Evolutionary conservation across 2,797 vertebrate species (phyloP).

Genomic region (Gambelia wislizenii): DNA sequence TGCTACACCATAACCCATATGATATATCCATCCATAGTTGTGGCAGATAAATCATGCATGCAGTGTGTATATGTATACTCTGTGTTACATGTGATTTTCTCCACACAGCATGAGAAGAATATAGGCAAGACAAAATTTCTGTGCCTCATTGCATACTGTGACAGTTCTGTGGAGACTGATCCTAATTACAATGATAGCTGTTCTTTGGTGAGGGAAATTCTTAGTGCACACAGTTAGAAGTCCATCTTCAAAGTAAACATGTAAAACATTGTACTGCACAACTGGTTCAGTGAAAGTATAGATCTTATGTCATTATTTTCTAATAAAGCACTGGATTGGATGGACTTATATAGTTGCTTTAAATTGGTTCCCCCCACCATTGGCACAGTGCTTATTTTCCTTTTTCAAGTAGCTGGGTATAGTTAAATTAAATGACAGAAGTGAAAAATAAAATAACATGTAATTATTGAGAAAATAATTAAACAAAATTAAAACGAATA

Average conservation of each 20-base stretch:
- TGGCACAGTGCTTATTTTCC: neutral
- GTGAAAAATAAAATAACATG: constrained; percentile 3
- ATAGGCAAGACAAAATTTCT: neutral
- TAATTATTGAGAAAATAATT: neutral
- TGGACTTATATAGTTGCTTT: neutral
- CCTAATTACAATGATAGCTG: neutral
- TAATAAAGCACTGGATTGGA: neutral
- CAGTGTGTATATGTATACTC: neutral
- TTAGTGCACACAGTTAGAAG: neutral
- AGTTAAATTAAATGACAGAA: neutral
- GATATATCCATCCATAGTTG: neutral
- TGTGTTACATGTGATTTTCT: neutral
- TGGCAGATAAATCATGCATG: neutral
- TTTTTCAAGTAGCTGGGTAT: neutral
- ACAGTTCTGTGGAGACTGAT: neutral
- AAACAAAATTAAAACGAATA: neutral
- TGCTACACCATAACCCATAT: neutral
- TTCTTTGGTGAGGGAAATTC: neutral
- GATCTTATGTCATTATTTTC: neutral
- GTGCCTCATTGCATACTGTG: neutral
- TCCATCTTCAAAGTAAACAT: neutral
- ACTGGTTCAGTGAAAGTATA: neutral
- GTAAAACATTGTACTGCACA: neutral
- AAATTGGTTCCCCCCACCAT: constrained; percentile 15
- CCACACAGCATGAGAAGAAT: neutral